These are phyloP conservation scores for Poecilobothrus nobilitatus DNA, from an alignment of 2,888 invertebrate species.

Conservation along the genomic window DNA sequence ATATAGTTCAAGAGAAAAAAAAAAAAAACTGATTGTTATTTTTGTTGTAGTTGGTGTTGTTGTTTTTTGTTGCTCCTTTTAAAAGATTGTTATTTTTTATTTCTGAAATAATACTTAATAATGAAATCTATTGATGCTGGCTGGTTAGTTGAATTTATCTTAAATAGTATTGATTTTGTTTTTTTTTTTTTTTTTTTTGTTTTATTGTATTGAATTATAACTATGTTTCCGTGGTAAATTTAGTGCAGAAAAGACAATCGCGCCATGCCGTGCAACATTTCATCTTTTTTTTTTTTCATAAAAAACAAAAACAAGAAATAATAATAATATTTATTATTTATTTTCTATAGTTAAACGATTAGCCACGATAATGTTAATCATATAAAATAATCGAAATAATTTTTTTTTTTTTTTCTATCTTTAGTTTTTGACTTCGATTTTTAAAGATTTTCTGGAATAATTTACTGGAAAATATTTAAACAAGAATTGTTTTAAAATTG, in stretches of 20 bases:
- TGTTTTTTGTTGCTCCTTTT: no score
- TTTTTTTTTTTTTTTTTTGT: no score
- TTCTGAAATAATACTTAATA: no score
- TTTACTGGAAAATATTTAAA: background rate
- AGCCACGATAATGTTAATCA: slow-evolving; percentile 6
- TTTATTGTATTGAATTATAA: background rate
- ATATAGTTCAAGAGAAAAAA: background rate
- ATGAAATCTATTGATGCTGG: no score
- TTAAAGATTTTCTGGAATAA: no score
- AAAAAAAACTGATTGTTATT: background rate
- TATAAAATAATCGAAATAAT: background rate
- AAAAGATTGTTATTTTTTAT: no score
- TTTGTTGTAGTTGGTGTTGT: no score
- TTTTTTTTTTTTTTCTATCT: background rate
- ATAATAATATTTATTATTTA: background rate
- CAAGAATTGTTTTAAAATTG: background rate
- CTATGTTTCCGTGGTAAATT: slow-evolving; percentile 4
- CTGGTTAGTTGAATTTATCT: no score
- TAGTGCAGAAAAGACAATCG: background rate
- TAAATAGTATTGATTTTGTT: background rate
- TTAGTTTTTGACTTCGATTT: no score
- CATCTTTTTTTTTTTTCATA: background rate
- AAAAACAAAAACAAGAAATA: background rate
- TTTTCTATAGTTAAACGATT: slow-evolving; percentile 4
- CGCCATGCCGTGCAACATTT: background rate